Conservation (phyloP, 2,113 vertebrate species). For the Sceloporus undulatus region DNA sequence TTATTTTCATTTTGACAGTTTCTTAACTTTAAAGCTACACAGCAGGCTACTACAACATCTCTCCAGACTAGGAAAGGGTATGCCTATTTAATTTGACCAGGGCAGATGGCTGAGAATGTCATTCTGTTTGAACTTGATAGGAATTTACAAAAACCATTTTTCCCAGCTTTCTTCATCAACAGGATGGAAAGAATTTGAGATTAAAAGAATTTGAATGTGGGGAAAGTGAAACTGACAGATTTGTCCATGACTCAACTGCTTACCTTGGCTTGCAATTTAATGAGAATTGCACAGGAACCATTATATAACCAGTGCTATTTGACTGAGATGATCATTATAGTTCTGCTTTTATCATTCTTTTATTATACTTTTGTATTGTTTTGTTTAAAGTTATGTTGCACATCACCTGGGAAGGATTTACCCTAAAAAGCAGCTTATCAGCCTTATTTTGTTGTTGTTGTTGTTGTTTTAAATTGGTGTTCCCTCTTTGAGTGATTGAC, state of each 20-base stretch:
- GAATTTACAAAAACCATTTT: neutral
- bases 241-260: neutral
- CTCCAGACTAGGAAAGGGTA: neutral
- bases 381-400: neutral
- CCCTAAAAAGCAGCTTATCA: neutral
- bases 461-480: neutral
- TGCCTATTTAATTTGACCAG: neutral
- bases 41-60: neutral
- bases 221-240: neutral
- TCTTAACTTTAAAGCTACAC: no score
- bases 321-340: neutral
- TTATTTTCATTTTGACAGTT: neutral
- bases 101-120: neutral
- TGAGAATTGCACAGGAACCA: neutral
- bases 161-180: neutral
- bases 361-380: no score
- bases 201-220: neutral
- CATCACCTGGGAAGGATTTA: neutral
- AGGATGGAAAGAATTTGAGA: neutral
- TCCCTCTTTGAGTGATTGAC: neutral
- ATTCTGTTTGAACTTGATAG: neutral
- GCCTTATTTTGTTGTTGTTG: neutral
- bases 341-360: neutral
- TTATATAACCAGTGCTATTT: neutral
- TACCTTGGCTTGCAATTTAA: neutral